Percentiles rank a stretch among this genome's conserved stretches.
These are phyloP conservation scores for Volucella zonaria DNA, from an alignment of 2,888 invertebrate species.

Conservation along the genomic window DNA sequence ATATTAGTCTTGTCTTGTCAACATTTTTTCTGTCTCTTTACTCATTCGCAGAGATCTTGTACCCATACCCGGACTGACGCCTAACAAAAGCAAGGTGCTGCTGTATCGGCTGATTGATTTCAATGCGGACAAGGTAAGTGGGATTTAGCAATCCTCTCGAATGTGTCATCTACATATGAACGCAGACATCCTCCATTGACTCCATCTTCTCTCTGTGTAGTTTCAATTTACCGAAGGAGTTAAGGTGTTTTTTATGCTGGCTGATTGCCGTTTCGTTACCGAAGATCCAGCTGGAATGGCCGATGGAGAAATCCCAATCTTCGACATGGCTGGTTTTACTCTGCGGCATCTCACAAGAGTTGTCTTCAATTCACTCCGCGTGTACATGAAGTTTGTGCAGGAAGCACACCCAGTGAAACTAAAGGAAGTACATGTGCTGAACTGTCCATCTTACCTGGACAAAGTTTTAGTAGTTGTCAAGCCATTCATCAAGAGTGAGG, in stretches of 20 bases:
- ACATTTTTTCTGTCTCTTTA: neutral
- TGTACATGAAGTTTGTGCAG: slow-evolving; percentile 90
- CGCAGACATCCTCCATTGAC: neutral
- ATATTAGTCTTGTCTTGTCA: slow-evolving; percentile 3
- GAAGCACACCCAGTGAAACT: slow-evolving; percentile 88
- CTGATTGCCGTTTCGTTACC: slow-evolving; percentile 86
- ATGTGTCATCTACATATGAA: neutral
- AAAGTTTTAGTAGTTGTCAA: slow-evolving; percentile 85
- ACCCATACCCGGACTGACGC: slow-evolving; percentile 86
- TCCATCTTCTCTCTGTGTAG: slow-evolving; percentile 75
- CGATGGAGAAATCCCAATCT: slow-evolving; percentile 88
- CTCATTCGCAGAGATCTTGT: slow-evolving; percentile 86
- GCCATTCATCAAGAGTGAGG: slow-evolving; percentile 87
- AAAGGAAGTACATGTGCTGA: slow-evolving; percentile 87
- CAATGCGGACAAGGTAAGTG: slow-evolving; percentile 84
- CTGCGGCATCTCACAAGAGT: slow-evolving; percentile 86
- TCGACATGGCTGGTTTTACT: slow-evolving; percentile 87
- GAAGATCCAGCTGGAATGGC: slow-evolving; percentile 84
- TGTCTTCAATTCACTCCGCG: slow-evolving; percentile 85
- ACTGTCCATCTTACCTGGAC: slow-evolving; percentile 86
- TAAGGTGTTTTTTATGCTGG: slow-evolving; percentile 89
- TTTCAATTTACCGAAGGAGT: slow-evolving; percentile 87
- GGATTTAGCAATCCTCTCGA: neutral
- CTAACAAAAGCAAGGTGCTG: slow-evolving; percentile 87
- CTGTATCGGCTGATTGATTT: slow-evolving; percentile 86